phyloP scores from a whole-genome alignment of 2,888 invertebrate genomes.

The Camptogramma bilineatum region DNA sequence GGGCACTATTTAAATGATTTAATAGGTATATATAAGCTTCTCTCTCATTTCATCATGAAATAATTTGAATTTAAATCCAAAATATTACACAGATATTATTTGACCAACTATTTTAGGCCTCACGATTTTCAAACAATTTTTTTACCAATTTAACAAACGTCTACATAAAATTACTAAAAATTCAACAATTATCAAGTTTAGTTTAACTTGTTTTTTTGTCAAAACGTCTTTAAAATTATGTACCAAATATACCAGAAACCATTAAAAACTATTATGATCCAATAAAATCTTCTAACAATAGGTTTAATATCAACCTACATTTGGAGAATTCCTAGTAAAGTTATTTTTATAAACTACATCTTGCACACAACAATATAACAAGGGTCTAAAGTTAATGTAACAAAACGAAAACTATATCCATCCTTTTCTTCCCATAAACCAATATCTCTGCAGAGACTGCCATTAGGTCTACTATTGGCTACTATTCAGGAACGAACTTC shows the following conservation, averaged over 20 bases:
- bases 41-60: slow-evolving; percentile 8
- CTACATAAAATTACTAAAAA: slow-evolving; percentile 5
- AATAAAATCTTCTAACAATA: background rate
- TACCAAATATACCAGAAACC: background rate
- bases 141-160: background rate
- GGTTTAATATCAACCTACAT: background rate
- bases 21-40: slow-evolving; percentile 8
- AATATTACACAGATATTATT: background rate
- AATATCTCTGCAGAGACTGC: no score
- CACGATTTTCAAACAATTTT: background rate
- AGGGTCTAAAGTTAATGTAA: no score
- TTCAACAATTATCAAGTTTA: slow-evolving; percentile 4
- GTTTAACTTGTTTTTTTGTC: background rate
- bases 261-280: background rate
- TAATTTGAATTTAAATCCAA: background rate
- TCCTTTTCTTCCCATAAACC: no score
- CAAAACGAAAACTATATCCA: no score
- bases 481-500: no score
- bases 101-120: slow-evolving; percentile 1
- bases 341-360: no score
- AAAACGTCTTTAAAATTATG: background rate
- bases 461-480: no score
- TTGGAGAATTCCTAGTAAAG: no score
- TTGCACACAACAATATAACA: no score
- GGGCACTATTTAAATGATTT: slow-evolving; percentile 24